phyloP scores from a whole-genome alignment of 2,888 invertebrate genomes.

The Acanthosepion lycidas region DNA sequence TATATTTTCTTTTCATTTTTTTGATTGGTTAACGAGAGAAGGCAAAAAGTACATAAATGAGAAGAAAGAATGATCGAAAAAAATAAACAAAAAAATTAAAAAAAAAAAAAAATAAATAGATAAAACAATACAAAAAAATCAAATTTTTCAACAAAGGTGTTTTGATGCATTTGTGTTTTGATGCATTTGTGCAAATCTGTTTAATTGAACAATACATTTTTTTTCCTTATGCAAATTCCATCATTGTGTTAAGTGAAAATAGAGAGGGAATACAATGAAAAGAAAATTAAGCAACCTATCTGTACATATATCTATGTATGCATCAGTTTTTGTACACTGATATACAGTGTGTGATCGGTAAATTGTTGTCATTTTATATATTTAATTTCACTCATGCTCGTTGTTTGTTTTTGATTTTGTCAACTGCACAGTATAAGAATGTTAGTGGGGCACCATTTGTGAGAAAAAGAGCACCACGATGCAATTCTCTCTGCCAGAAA shows the following conservation, averaged over 20 bases:
- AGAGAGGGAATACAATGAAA: background rate
- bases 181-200: background rate
- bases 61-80: background rate
- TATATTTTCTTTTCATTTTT: background rate
- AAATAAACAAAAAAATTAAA: background rate
- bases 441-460: no score
- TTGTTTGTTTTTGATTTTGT: no score
- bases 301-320: background rate
- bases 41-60: no score
- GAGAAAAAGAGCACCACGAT: no score
- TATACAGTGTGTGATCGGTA: no score
- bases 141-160: background rate
- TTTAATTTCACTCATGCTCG: no score
- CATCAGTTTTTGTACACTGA: no score
- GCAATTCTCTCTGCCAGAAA: no score
- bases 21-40: background rate
- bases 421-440: no score
- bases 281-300: background rate
- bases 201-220: background rate
- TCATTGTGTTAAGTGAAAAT: background rate
- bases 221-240: background rate
- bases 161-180: no score
- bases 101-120: background rate
- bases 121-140: background rate
- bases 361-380: no score